A percentile compares a stretch with the other conserved stretches of the same genome.
Evolutionary conservation across 2,797 vertebrate species (phyloP).

Genomic region (Karalla daura): DNA sequence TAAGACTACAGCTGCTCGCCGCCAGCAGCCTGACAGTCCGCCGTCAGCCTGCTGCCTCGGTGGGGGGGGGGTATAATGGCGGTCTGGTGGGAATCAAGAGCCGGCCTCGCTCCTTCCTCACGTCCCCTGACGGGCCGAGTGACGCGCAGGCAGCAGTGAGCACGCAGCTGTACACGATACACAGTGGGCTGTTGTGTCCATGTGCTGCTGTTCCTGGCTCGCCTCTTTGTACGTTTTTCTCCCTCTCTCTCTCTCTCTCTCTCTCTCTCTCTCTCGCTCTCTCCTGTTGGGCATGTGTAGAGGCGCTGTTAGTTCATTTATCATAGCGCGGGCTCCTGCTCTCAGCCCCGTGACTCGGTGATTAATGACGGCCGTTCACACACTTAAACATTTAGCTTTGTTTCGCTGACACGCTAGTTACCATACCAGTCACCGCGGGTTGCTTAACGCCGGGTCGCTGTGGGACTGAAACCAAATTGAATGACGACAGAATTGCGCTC

Average conservation of each 20-base stretch:
- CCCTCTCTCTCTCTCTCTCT: slow-evolving; percentile 30
- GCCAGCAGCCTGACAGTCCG: slow-evolving; percentile 28
- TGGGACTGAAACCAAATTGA: slow-evolving; percentile 49
- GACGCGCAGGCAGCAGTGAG: slow-evolving; percentile 50
- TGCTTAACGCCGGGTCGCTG: slow-evolving; percentile 65
- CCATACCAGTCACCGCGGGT: slow-evolving; percentile 65
- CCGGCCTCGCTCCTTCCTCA: slow-evolving; percentile 17
- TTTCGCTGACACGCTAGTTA: slow-evolving; percentile 78
- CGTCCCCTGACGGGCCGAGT: slow-evolving; percentile 24
- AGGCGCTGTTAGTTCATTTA: slow-evolving; percentile 73
- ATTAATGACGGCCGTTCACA: slow-evolving; percentile 80
- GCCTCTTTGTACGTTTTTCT: slow-evolving; percentile 40
- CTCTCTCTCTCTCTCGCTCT: slow-evolving; percentile 34
- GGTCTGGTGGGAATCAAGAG: slow-evolving; percentile 29
- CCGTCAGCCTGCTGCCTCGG: slow-evolving; percentile 13
- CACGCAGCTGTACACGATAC: slow-evolving; percentile 37
- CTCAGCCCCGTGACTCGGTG: slow-evolving; percentile 67
- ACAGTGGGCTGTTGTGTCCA: slow-evolving; percentile 44
- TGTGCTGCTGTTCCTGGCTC: slow-evolving; percentile 28
- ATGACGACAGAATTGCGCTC: slow-evolving; percentile 42
- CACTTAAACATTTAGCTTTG: slow-evolving; percentile 83
- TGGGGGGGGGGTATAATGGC: slow-evolving; percentile 15
- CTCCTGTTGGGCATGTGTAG: slow-evolving; percentile 63
- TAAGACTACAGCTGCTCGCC: slow-evolving; percentile 36
- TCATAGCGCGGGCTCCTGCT: slow-evolving; percentile 70